Evolutionary conservation across 1,140 invertebrate genomes (phyloP).

Genomic region (Neocloeon triangulifer): DNA sequence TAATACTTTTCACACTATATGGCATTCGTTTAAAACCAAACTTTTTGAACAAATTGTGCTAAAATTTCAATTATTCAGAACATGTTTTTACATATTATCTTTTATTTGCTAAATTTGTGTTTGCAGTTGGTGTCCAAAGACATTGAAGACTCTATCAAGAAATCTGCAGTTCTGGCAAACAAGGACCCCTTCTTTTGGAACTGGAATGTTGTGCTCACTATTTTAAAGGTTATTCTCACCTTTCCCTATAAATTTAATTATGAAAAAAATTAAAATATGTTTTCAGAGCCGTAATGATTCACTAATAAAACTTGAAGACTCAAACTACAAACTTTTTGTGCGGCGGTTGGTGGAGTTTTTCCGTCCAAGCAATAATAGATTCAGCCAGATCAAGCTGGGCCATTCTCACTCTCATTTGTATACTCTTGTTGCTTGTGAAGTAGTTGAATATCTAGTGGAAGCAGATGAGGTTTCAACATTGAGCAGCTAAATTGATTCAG

Average conservation of each 20-base stretch:
- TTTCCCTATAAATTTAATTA: too few species aligned
- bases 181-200: slow-evolving; percentile 56
- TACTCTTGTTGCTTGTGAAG: slow-evolving; percentile 45
- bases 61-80: too few species aligned
- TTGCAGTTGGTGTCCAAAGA: slow-evolving; percentile 24
- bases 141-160: slow-evolving; percentile 40
- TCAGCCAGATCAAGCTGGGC: slow-evolving; percentile 44
- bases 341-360: slow-evolving; percentile 64
- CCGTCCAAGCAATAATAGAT: slow-evolving; percentile 60
- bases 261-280: too few species aligned
- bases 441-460: slow-evolving; percentile 50
- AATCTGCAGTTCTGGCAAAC: slow-evolving; percentile 46
- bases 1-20: too few species aligned
- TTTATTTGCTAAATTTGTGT: slow-evolving; percentile 2
- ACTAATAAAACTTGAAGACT: slow-evolving; percentile 40
- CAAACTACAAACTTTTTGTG: slow-evolving; percentile 52
- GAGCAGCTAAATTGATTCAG: too few species aligned
- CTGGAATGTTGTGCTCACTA: slow-evolving; percentile 56
- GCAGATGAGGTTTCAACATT: slow-evolving; percentile 31
- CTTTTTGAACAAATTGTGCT: too few species aligned
- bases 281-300: slow-evolving; percentile 23
- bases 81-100: background rate
- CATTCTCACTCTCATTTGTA: slow-evolving; percentile 28
- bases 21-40: too few species aligned
- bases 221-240: slow-evolving; percentile 44